Evolutionary conservation across 2,888 invertebrate species (phyloP).

Genomic region (Brachypterus glaber): DNA sequence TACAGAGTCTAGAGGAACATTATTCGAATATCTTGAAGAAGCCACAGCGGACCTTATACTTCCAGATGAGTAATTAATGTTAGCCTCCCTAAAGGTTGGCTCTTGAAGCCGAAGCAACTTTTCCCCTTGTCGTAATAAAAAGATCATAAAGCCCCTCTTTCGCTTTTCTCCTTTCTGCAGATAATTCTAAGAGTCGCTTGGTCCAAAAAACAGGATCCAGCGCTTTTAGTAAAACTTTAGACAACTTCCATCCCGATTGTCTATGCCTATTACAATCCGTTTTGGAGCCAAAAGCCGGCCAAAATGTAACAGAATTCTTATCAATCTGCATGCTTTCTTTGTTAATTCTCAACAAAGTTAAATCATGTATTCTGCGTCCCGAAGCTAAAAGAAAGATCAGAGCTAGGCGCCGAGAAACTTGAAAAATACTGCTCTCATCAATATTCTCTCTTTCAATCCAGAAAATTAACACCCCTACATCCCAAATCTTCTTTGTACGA

Average conservation of each 20-base stretch:
- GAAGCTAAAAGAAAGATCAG: constrained; percentile 16
- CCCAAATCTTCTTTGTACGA: constrained; percentile 10
- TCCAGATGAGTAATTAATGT: constrained; percentile 14
- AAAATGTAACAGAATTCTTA: constrained; percentile 16
- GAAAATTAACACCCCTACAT: constrained; percentile 6
- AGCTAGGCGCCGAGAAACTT: constrained; percentile 13
- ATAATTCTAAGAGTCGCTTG: constrained; percentile 8
- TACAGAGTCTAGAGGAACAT: constrained; percentile 13
- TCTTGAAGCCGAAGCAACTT: constrained; percentile 13
- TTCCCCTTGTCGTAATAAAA: constrained; percentile 16
- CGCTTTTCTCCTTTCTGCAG: constrained; percentile 4
- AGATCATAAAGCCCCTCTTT: constrained; percentile 3
- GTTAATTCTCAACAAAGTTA: constrained; percentile 13
- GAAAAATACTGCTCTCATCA: constrained; percentile 10
- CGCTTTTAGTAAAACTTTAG: constrained; percentile 3
- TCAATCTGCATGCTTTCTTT: constrained; percentile 6
- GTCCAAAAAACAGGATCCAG: constrained; percentile 15
- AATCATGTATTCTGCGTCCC: constrained; percentile 14
- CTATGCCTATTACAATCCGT: constrained; percentile 16
- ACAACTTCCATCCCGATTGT: constrained; percentile 18
- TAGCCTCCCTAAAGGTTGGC: constrained; percentile 13
- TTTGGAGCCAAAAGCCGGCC: constrained; percentile 25
- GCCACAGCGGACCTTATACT: constrained; percentile 16
- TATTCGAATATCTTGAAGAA: constrained; percentile 10
- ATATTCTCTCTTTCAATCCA: constrained; percentile 10